Evolutionary conservation across 2,888 invertebrate genomes (phyloP).

Genomic region (Drosophila mulleri): DNA sequence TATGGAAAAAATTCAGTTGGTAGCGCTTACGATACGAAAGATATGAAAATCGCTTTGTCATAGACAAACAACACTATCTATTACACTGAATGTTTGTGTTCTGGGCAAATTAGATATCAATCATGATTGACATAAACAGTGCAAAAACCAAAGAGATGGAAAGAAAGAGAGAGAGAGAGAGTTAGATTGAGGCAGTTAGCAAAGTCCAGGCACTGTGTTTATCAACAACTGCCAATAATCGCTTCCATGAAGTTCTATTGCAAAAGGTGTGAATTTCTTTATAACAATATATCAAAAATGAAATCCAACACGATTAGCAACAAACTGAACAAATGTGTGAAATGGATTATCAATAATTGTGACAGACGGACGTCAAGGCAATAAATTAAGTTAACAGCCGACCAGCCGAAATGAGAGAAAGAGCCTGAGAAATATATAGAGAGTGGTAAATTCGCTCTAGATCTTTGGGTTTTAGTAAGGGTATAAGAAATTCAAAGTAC

Average conservation of each 20-base stretch:
- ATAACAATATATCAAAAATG: slow-evolving; percentile 48
- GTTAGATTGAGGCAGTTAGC: not conserved
- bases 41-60: slow-evolving; percentile 37
- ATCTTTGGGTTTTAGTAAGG: not conserved
- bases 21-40: slow-evolving; percentile 20
- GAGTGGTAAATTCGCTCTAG: slow-evolving; percentile 1
- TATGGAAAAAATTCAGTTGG: slow-evolving; percentile 44
- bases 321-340: slow-evolving; percentile 53
- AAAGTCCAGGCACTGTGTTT: slow-evolving; percentile 46
- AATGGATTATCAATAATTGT: slow-evolving; percentile 58
- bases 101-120: slow-evolving; percentile 44
- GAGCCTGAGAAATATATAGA: not conserved
- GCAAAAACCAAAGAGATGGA: not conserved
- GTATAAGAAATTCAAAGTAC: not conserved
- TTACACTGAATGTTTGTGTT: not conserved
- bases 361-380: slow-evolving; percentile 45
- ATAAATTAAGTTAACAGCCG: slow-evolving; percentile 38
- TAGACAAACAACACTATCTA: slow-evolving; percentile 19
- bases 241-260: slow-evolving; percentile 19
- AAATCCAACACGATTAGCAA: slow-evolving; percentile 58
- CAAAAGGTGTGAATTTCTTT: slow-evolving; percentile 67
- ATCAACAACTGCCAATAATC: slow-evolving; percentile 44
- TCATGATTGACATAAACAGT: slow-evolving; percentile 12
- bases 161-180: not conserved
- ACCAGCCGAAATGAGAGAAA: not conserved